Base-by-base conservation (phyloP, 2,113 vertebrate species). In the Mus spicilegus region DNA sequence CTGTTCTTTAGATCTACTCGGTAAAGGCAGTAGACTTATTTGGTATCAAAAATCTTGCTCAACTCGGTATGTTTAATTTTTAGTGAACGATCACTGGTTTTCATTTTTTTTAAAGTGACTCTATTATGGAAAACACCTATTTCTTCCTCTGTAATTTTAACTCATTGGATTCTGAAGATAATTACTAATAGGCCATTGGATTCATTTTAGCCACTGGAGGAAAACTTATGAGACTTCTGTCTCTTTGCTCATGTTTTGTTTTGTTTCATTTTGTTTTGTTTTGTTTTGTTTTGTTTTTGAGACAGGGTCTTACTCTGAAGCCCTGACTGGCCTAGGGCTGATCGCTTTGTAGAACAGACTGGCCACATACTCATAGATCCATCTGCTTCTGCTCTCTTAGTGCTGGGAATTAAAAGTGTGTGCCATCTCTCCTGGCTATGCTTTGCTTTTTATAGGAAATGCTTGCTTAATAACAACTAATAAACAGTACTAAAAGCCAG, bases 1-100 rank as follows among this genome's bases (percentile, higher is more conserved):
- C 73, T 77, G 16, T 88, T 95, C 96, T 86, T 49, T 85, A 80
- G 56, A 73, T 54, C n/a, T 93, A 69, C 22, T 94, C 22, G 24
- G 87, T 69, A 77, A 88, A 56, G 22, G 42, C 56, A 87, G 36
- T 65, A 61, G 49, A 82, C 70, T 36, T 87, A 61, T 92, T 9
- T 78, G 39, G n/a, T 89, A 49, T 91, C 61, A 82, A 30, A 67
- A 81, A 42, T 88, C 78, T 97, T 46, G 90, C 91, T 87, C 67
- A 61, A 54, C 28, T 86, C 12, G 1, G 12, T 86, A 2, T 87
- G 30, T 93, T 95, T 95, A 91, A 65, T 84, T 94, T 92, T 95
- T 87, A 56, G 19, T 72, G 73, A 42, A 58, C 63, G 10, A 46
- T 94, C 11, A 54, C 65, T 87, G 17, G n/a, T 54, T 87, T 89